These are phyloP conservation scores for Marronus borbonicus DNA, from an alignment of 2,888 invertebrate genomes.

Conservation along the genomic window DNA sequence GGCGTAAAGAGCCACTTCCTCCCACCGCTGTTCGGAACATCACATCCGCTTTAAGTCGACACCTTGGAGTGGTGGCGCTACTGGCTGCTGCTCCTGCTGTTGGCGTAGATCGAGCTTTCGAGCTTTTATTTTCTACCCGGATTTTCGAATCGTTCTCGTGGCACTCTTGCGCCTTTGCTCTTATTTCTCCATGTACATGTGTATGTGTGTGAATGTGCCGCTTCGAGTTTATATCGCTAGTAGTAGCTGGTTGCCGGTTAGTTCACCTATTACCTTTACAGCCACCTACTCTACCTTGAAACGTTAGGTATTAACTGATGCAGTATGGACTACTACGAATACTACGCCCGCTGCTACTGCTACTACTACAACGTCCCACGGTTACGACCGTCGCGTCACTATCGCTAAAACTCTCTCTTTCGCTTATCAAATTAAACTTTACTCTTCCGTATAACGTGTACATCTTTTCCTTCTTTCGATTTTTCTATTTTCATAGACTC, in stretches of 20 bases:
- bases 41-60: conserved; percentile 61
- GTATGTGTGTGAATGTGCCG: conserved; percentile 25
- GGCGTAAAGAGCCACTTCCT: conserved; percentile 59
- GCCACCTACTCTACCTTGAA: conserved; percentile 26
- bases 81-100: conserved; percentile 20
- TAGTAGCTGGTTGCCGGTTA: neutral
- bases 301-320: conserved; percentile 26
- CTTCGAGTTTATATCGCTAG: conserved; percentile 16
- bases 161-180: conserved; percentile 28
- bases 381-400: conserved; percentile 21
- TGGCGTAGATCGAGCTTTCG: conserved; percentile 15
- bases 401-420: conserved; percentile 38
- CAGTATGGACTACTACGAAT: neutral
- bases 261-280: conserved; percentile 35
- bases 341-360: neutral
- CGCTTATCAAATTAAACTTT: conserved; percentile 44
- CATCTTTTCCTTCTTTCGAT: neutral
- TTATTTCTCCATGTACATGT: neutral
- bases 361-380: conserved; percentile 1
- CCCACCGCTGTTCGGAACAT: conserved; percentile 53
- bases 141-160: conserved; percentile 43
- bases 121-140: conserved; percentile 41
- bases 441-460: conserved; percentile 23
- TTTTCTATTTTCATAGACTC: conserved; percentile 4
- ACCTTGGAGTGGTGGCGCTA: conserved; percentile 53